Base-by-base conservation (phyloP, 2,113 vertebrate genomes). In the Ascaphus truei region DNA sequence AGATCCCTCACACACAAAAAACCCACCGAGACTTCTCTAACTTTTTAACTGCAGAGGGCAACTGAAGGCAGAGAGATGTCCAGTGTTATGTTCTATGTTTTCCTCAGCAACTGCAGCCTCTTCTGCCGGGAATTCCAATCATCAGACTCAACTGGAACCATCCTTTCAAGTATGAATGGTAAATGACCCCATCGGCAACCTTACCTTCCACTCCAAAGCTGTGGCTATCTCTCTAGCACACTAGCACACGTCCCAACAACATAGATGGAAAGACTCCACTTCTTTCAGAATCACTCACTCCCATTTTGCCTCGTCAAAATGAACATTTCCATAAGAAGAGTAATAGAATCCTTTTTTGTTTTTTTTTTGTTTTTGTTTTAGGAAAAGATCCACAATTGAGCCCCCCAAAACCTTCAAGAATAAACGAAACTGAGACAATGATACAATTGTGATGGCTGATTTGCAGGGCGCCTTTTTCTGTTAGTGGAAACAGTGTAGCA, bases 191-290 rank as follows among this genome's bases (percentile, higher is more conserved):
- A 74, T 18, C 58, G 65, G 41, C 61, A 58, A 75, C 73, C 90
- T 93, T 96, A 98, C 97, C 97, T 97, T 96, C 91, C 96, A 93
- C 93, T 94, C 92, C 92, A 93, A 93, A 91, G 91, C 93, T 93
- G 92, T 90, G 95, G 93, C 93, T 97, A 90, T 94, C 92, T 93
- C 92, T 87, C 93, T 94, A 94, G 88, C 92, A 90, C 92, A 90
- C 92, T 92, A 93, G 90, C 88, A 89, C 85, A 74, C 84, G 87
- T 87, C 87, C 89, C 90, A 82, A 78, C 83, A 82, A 71, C 82
- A 85, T 73, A 57, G 84, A 88, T 76, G 83, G 84, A 87, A 85
- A 89, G 80, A 77, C 79, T 83, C 83, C 88, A 89, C 90, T 88
- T 92, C 88, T 88, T 83, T 84, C 84, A 85, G 87, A 91, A 84